Conservation (phyloP, 2,888 invertebrate genomes). For the Erynnis tages region DNA sequence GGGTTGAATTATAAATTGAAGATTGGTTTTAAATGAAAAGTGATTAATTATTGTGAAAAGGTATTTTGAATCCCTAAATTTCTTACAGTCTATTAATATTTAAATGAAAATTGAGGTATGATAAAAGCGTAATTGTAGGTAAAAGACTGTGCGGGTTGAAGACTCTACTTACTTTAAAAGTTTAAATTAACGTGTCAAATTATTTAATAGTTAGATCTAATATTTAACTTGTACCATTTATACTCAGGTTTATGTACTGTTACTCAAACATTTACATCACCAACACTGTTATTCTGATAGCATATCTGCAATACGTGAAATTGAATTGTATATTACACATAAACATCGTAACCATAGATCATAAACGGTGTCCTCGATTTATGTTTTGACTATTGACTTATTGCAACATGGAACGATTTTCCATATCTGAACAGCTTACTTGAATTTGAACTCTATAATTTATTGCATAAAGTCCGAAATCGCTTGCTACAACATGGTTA, state of each 20-base stretch:
- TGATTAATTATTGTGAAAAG: no score
- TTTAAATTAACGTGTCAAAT: no score
- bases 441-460: not conserved
- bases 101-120: no score
- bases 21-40: no score
- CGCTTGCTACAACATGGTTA: not conserved
- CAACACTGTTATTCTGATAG: not conserved
- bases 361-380: conserved; percentile 19
- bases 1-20: not conserved
- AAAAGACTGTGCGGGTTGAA: no score
- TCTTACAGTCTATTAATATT: no score
- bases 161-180: no score
- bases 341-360: conserved; percentile 18
- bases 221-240: no score
- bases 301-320: conserved; percentile 5
- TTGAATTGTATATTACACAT: conserved; percentile 6
- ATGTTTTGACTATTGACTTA: conserved; percentile 23
- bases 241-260: no score
- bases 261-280: not conserved
- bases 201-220: no score
- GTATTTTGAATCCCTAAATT: no score
- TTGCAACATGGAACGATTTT: conserved; percentile 14
- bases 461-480: not conserved
- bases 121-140: no score
- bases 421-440: not conserved